Conservation (phyloP, 1,140 invertebrate species). For the Drosophila obscura region DNA sequence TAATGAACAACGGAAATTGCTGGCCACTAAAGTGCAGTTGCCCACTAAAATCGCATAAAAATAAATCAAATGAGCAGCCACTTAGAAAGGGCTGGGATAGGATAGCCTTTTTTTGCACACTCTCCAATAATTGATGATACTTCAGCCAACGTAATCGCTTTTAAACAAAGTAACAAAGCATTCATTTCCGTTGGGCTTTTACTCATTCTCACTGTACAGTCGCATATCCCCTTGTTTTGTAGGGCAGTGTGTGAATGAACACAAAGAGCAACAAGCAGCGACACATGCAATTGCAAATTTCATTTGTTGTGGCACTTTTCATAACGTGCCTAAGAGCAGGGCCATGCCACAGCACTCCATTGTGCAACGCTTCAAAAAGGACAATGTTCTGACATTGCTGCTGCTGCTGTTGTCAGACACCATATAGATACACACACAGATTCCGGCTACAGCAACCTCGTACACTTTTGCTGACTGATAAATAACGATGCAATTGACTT, state of each 20-base stretch:
- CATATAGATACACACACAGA: slow-evolving; percentile 1
- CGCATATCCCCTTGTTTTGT: neutral
- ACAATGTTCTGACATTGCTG: slow-evolving; percentile 29
- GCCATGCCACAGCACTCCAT: slow-evolving; percentile 37
- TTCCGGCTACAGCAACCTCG: neutral
- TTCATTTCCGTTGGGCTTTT: slow-evolving; percentile 10
- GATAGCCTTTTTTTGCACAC: neutral
- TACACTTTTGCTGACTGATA: slow-evolving; percentile 68
- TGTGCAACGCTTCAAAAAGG: slow-evolving; percentile 46
- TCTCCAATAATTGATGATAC: neutral
- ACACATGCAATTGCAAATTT: slow-evolving; percentile 26
- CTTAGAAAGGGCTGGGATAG: neutral
- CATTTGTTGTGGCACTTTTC: slow-evolving; percentile 56
- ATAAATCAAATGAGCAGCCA: slow-evolving; percentile 34
- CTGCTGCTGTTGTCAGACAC: neutral
- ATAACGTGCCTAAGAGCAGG: slow-evolving; percentile 48
- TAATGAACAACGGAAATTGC: slow-evolving; percentile 64
- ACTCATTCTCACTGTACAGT: neutral
- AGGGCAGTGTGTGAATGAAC: neutral
- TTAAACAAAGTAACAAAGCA: neutral
- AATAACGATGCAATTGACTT: slow-evolving; percentile 77
- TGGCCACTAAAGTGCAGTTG: slow-evolving; percentile 32
- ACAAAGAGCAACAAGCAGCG: slow-evolving; percentile 29
- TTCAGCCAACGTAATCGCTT: too few relatives aligned
- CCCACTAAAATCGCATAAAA: slow-evolving; percentile 37